Base-by-base conservation (phyloP, 2,888 invertebrate species). In the Agriopis marginaria region DNA sequence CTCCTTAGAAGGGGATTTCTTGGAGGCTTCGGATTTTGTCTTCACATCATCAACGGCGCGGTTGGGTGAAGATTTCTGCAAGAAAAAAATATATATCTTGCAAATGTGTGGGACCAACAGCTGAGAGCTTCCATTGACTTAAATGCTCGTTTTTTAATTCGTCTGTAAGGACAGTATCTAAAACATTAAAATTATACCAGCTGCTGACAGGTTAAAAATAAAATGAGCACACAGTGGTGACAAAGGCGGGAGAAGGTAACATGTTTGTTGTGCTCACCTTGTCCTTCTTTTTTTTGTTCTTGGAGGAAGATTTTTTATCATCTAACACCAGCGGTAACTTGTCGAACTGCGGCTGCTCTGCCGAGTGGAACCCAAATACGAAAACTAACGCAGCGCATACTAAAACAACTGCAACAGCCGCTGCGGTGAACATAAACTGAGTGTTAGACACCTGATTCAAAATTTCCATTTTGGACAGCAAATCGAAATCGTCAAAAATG, bases 301-400 rank as follows among this genome's bases (percentile, higher is more conserved):
- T 96, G 82, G 90, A 95, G 80, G 95, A 94, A 74, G 95, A 95
- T 91, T 96, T 97, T 86, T 95, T 95, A 82, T 97, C 96, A 86
- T 96, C 96, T 77, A 95, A 82, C 76, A 94, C 90, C 77, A 95
- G 89, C 53, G 96, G 95, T 74, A 97, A 93, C 89, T 97, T 96
- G 84, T 96, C 96, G 88, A 97, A 97, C 84, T 97, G 96, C 84
- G 97, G 97, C 91, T 97, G 97, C 88, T 96, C 96, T 77, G 97
- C 96, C 73, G 96, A 96, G 92, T 96, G 97, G 91, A 97, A 97
- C 74, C 97, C 97, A 89, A 97, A 97, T 75, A 96, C 95, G 92
- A 96, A 97, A 81, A 97, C 97, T 79, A 97, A 92, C 77, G 96
- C 94, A 77, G 96, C 97, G 86, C 96, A 96, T 79, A 97, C 89